Conservation (phyloP, 1,140 invertebrate species). For the Drosophila sechellia region DNA sequence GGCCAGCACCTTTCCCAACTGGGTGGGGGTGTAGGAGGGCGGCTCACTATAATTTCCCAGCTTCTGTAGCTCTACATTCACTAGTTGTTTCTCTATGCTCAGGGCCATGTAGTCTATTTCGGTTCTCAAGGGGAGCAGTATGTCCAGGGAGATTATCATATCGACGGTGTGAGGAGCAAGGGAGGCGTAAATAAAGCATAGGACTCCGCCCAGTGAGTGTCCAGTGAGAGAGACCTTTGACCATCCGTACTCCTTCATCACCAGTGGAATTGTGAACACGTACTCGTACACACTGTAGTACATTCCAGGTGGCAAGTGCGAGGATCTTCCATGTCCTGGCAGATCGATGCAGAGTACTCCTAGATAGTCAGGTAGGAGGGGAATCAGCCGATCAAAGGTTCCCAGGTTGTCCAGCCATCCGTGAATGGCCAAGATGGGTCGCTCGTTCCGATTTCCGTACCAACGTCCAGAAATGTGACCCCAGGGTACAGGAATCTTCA, state of each 20-base stretch:
- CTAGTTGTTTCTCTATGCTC: slow-evolving; percentile 45
- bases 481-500: slow-evolving; percentile 87
- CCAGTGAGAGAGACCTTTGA: slow-evolving; percentile 87
- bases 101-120: slow-evolving; percentile 6
- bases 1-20: slow-evolving; percentile 85
- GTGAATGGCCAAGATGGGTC: slow-evolving; percentile 89
- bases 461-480: slow-evolving; percentile 88
- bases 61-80: slow-evolving; percentile 50
- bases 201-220: slow-evolving; percentile 88
- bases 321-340: slow-evolving; percentile 90
- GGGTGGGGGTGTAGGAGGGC: slow-evolving; percentile 86
- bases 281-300: slow-evolving; percentile 86
- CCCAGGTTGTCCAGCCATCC: slow-evolving; percentile 91
- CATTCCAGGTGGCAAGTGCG: slow-evolving; percentile 86
- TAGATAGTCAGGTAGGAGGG: slow-evolving; percentile 86
- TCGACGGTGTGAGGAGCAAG: slow-evolving; percentile 87
- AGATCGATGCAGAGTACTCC: slow-evolving; percentile 89
- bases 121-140: slow-evolving; percentile 82
- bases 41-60: slow-evolving; percentile 80
- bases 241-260: slow-evolving; percentile 89
- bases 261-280: slow-evolving; percentile 85
- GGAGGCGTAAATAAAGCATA: slow-evolving; percentile 85
- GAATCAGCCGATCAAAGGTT: slow-evolving; percentile 88
- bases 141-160: slow-evolving; percentile 87
- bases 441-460: slow-evolving; percentile 87